Conservation (phyloP, 2,888 invertebrate species). For the Pyrochroa serraticornis region DNA sequence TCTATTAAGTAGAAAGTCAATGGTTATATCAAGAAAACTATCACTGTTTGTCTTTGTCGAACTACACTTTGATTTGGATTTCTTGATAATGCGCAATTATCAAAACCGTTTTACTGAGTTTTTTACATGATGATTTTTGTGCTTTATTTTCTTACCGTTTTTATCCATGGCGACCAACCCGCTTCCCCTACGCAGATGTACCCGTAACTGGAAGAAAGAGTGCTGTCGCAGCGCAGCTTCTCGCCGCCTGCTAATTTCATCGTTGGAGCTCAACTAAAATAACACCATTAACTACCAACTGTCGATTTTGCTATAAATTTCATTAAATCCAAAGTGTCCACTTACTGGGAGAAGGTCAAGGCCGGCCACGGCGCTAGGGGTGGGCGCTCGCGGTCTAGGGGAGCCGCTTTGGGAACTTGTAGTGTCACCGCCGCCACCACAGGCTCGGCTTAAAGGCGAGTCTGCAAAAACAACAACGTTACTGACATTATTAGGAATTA, state of each 20-base stretch:
- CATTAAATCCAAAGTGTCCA: constrained; percentile 9
- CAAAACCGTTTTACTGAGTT: too few relatives aligned
- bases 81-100: too few relatives aligned
- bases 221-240: constrained; percentile 81
- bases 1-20: too few relatives aligned
- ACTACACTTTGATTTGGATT: too few relatives aligned
- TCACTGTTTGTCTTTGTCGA: too few relatives aligned
- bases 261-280: constrained; percentile 64
- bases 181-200: constrained; percentile 86
- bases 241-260: constrained; percentile 72
- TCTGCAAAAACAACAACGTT: constrained; percentile 48
- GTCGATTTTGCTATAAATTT: neutral
- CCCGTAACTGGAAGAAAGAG: constrained; percentile 89
- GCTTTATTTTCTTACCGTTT: constrained; percentile 73
- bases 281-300: neutral
- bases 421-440: constrained; percentile 49
- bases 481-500: too few relatives aligned
- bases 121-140: too few relatives aligned
- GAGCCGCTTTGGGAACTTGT: constrained; percentile 59
- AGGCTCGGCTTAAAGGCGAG: constrained; percentile 60
- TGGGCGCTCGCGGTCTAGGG: constrained; percentile 55
- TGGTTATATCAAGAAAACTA: too few relatives aligned
- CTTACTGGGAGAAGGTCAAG: constrained; percentile 58
- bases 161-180: constrained; percentile 94
- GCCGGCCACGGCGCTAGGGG: constrained; percentile 56